Evolutionary conservation across 2,797 vertebrate species (phyloP).

Genomic region (Bryconaethiops microstoma): DNA sequence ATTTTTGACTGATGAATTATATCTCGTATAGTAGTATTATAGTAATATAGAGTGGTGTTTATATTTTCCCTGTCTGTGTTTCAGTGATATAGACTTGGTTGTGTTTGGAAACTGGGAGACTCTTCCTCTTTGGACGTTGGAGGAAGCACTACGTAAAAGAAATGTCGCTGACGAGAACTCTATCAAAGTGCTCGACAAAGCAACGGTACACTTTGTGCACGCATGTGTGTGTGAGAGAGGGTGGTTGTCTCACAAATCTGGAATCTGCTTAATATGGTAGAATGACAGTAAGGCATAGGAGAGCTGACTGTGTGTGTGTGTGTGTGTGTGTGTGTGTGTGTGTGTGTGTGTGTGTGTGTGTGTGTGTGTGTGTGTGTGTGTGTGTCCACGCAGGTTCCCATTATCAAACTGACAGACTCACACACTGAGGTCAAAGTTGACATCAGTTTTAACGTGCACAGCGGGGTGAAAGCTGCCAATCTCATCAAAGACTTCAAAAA

Average conservation of each 20-base stretch:
- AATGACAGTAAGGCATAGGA: background rate
- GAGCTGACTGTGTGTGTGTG: slow-evolving; percentile 4
- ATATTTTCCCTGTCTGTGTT: background rate
- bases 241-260: background rate
- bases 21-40: background rate
- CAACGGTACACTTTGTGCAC: slow-evolving; percentile 80
- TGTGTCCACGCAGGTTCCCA: slow-evolving; percentile 85
- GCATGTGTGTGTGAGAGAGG: no score
- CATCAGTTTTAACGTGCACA: slow-evolving; percentile 99
- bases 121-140: slow-evolving; percentile 96
- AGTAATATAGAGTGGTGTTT: background rate
- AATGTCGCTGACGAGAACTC: slow-evolving; percentile 95
- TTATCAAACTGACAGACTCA: slow-evolving; percentile 97
- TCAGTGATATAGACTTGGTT: slow-evolving; percentile 96
- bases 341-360: no score
- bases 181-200: slow-evolving; percentile 97
- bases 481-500: slow-evolving; percentile 98
- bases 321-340: background rate
- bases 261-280: background rate
- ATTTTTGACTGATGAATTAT: no score
- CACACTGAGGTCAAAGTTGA: slow-evolving; percentile 98
- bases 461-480: slow-evolving; percentile 91
- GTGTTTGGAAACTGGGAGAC: slow-evolving; percentile 98
- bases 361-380: background rate
- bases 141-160: slow-evolving; percentile 93